phyloP scores from a whole-genome alignment of 2,113 vertebrate genomes.

The Mixornis gularis region DNA sequence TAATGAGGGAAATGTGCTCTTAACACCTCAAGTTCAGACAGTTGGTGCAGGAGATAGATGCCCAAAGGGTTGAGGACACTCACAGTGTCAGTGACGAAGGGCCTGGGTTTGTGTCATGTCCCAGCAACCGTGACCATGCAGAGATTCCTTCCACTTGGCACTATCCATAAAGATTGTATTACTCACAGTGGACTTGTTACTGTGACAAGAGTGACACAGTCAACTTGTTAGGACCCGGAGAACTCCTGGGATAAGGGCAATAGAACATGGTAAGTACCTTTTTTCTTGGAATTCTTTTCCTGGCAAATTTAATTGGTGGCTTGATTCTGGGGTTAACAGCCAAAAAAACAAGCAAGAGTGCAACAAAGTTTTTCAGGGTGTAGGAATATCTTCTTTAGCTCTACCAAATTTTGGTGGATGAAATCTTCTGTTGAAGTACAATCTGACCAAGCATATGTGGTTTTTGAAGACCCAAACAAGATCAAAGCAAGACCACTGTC shows the following conservation, averaged over 20 bases:
- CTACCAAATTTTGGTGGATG: neutral
- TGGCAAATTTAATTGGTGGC: neutral
- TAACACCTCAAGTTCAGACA: neutral
- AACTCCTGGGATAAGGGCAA: neutral
- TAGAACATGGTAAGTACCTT: neutral
- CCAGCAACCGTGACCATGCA: accelerated
- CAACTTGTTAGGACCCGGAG: neutral
- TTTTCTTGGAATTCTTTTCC: neutral
- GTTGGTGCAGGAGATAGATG: neutral
- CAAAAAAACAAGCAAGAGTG: neutral
- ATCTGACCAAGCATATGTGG: neutral
- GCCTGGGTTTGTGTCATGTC: neutral
- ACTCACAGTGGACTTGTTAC: neutral
- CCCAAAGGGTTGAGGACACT: neutral
- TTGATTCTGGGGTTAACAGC: neutral
- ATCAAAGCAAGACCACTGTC: neutral
- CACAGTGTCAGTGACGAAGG: neutral
- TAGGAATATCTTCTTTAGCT: neutral
- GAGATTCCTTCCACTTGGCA: neutral
- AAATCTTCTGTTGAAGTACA: neutral
- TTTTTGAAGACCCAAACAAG: neutral
- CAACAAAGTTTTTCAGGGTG: neutral
- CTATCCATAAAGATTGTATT: neutral
- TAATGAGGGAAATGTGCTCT: neutral
- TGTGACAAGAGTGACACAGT: neutral